Evolutionary conservation across 2,888 invertebrate genomes (phyloP), one percentile per base, ranked within the genome.

Genomic region (Steromphala cineraria): DNA sequence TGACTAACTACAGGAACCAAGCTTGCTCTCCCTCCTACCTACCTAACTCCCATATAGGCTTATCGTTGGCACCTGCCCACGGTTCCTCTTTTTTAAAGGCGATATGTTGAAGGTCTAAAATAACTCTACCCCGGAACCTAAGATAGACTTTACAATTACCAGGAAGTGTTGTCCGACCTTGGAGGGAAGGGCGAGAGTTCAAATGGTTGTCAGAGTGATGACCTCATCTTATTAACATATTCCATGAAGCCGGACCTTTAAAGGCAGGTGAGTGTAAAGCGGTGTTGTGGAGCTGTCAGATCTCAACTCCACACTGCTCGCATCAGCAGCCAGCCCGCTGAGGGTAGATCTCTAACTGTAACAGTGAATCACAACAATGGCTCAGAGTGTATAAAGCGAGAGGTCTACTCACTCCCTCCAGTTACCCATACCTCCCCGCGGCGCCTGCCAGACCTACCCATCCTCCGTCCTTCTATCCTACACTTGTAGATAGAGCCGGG

Each of bases 161-260:
- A 62, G 62, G 62, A 62, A 62, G 62, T n/a, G 28, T 62, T 31
- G 28, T 17, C 24, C 28, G 62, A 62, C 62, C 62, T 62, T 62
- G 62, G 46, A 46, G 46, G 62, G 62, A 62, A 62, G 62, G 62
- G 62, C 62, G 28, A 62, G 62, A 62, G 62, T 24, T 62, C 28
- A 62, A 21, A 24, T 62, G 28, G 62, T 62, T 62, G 62, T 62
- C 62, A 62, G 62, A 62, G 79, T 67, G 79, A 71, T 79, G 79
- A 71, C 67, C 67, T 67, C 53, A 53, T 67, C 79, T 46, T 36
- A 79, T 80, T 80, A 76, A 62, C 80, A 82, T 82, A 82, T 79
- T 67, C 67, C 52, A 28, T 28, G 67, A 36, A 46, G 46, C 55
- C 19, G 52, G 31, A 67, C 79, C 79, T 76, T 79, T 82, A 67